Evolutionary conservation across 2,888 invertebrate genomes (phyloP), one percentile per base, ranked within the genome.

Genomic region (Caenorhabditis sp.): DNA sequence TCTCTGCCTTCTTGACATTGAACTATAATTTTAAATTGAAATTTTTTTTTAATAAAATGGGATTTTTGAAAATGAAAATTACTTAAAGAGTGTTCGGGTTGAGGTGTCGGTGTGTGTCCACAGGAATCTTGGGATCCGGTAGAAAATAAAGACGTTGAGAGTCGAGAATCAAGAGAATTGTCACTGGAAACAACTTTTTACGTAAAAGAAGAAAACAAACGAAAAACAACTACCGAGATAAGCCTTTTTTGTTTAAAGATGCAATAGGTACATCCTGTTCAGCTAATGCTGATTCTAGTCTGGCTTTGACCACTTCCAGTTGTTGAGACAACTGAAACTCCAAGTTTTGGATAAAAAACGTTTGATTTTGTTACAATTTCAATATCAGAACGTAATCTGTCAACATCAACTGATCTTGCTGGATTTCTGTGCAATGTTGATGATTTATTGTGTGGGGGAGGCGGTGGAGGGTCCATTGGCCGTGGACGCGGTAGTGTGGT

Each of bases 81-180:
- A 70, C 64, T 37, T 22, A 80, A 58, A 20, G 74, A 50, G 18
- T 67, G 65, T 8, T 71, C 67, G 13, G 85, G 85, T 24, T 82
- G 70, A 11, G 85, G 85, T 0, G 65, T 77, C 0, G 85, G 85
- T 3, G 83, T 85, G n/a, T 70, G 53, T 1, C 55, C 60, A 50
- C 65, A 68, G 1, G 83, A 82, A 26, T 77, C 65, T 58, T 28
- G 20, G n/a, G 81, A 80, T 22, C 68, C 71, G 0, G 76, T 81
- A 22, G 83, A 85, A 50, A 85, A 83, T 11, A 85, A 44, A 8
- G 67, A 67, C 18, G 85, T 85, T 13, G 85, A 85, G 5, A 83
- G 61, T 18, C 85, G 71, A n/a, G 85, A 85, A 24, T 85, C 85
- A 20, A 80, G 44, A 35, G 83, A 82, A 55, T 82, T 62, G 22